Evolutionary conservation across 2,113 vertebrate genomes (phyloP).

Genomic region (Chaenocephalus aceratus): DNA sequence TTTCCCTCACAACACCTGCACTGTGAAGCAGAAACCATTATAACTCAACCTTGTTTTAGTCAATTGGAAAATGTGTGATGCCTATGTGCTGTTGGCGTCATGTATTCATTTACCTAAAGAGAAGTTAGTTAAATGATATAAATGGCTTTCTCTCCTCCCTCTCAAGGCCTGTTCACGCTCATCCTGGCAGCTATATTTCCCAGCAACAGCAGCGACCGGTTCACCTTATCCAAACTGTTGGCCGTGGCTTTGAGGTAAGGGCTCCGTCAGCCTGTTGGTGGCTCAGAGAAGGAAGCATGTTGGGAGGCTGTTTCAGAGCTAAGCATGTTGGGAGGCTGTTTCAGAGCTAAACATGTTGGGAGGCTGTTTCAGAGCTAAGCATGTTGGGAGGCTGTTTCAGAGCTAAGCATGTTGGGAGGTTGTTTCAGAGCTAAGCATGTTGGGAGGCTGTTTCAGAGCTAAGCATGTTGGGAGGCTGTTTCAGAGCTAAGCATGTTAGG

Average conservation of each 20-base stretch:
- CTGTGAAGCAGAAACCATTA: no score
- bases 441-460: no score
- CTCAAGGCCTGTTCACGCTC: slow-evolving; percentile 93
- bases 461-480: no score
- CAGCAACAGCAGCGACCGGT: slow-evolving; percentile 96
- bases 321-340: no score
- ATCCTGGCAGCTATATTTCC: slow-evolving; percentile 95
- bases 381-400: no score
- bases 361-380: no score
- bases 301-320: not conserved
- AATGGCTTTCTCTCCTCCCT: slow-evolving; percentile 15
- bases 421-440: no score
- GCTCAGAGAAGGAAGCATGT: not conserved
- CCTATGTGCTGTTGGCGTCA: not conserved
- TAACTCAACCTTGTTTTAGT: not conserved
- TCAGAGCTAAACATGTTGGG: no score
- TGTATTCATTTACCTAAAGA: not conserved
- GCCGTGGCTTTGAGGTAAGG: slow-evolving; percentile 93
- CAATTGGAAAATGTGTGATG: not conserved
- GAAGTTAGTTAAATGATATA: not conserved
- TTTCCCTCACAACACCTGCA: not conserved
- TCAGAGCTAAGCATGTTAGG: no score
- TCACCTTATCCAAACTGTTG: slow-evolving; percentile 95
- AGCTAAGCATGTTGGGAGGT: no score
- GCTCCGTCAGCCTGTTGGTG: not conserved